Evolutionary conservation across 2,888 invertebrate species (phyloP).

Genomic region (Uloborus plumipes): DNA sequence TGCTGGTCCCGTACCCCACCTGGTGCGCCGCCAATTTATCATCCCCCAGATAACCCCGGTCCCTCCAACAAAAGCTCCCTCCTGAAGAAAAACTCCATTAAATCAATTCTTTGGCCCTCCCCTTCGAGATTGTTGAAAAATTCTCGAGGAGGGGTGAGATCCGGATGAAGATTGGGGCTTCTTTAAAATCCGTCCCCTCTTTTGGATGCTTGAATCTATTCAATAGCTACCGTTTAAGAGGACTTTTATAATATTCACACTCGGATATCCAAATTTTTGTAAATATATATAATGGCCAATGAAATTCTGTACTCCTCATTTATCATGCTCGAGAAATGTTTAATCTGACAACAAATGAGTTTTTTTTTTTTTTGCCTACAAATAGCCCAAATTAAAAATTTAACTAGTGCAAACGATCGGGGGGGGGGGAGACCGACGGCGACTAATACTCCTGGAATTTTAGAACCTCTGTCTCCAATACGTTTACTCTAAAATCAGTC

Average conservation of each 20-base stretch:
- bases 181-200: conserved; percentile 1
- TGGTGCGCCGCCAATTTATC: conserved; percentile 55
- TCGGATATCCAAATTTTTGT: too few species aligned
- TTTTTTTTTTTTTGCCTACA: too few species aligned
- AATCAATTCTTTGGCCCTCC: conserved; percentile 50
- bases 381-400: too few species aligned
- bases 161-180: conserved; percentile 32
- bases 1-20: conserved; percentile 42
- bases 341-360: too few species aligned
- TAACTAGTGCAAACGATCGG: too few species aligned
- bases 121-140: conserved; percentile 42
- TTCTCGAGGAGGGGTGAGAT: conserved; percentile 40
- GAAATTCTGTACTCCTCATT: too few species aligned
- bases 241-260: neutral
- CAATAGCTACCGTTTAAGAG: neutral
- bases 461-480: too few species aligned
- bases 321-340: too few species aligned
- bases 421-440: too few species aligned
- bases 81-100: conserved; percentile 55
- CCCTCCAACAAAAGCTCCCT: conserved; percentile 9
- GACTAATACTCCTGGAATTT: too few species aligned
- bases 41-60: conserved; percentile 18
- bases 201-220: neutral
- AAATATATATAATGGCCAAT: too few species aligned
- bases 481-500: too few species aligned